These are phyloP conservation scores for Syncerus caffer DNA, from an alignment of 2,797 vertebrate genomes.

Conservation along the genomic window DNA sequence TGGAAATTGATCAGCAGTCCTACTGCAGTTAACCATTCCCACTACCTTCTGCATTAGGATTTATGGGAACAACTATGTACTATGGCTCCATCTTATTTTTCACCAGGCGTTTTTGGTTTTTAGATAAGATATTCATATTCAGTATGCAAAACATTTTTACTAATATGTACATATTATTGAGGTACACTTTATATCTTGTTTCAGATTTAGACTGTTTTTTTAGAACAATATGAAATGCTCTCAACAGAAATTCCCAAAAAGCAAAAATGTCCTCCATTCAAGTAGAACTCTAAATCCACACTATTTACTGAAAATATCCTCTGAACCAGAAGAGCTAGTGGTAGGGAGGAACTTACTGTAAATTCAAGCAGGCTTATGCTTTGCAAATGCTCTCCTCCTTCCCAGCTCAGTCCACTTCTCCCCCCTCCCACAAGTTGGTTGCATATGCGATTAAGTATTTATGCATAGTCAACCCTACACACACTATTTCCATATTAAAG, in stretches of 20 bases:
- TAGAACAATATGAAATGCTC: conserved; percentile 6
- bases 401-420: conserved; percentile 34
- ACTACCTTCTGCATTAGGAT: conserved; percentile 41
- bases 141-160: conserved; percentile 40
- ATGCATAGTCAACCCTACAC: conserved; percentile 81
- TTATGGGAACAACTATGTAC: conserved; percentile 54
- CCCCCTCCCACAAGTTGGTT: background rate
- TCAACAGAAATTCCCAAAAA: background rate
- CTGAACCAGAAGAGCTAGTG: conserved; percentile 34
- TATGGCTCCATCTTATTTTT: conserved; percentile 56
- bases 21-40: background rate
- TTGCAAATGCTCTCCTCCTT: conserved; percentile 69
- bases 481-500: conserved; percentile 80
- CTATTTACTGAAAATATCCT: conserved; percentile 46
- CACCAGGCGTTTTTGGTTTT: conserved; percentile 35
- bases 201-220: conserved; percentile 28
- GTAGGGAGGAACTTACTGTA: conserved; percentile 69
- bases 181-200: background rate
- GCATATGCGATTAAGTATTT: conserved; percentile 79
- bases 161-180: conserved; percentile 2
- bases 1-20: background rate
- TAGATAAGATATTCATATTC: background rate
- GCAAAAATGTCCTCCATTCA: conserved; percentile 25
- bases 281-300: conserved; percentile 39
- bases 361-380: conserved; percentile 66